Conservation (phyloP, 2,797 vertebrate species). For the Xiphorhynchus erythropygius region DNA sequence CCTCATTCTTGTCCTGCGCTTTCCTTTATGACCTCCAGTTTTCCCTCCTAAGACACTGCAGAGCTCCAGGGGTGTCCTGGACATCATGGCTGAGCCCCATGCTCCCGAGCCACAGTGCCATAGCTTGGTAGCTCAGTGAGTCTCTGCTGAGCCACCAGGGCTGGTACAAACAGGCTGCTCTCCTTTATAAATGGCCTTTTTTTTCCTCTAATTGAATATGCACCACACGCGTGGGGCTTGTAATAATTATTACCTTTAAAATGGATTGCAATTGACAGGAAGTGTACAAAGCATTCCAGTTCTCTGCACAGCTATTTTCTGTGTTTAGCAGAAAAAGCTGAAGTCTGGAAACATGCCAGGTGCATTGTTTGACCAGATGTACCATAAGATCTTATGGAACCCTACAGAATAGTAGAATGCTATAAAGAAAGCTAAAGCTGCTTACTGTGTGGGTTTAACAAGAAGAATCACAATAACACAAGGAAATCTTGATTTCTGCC, state of each 20-base stretch:
- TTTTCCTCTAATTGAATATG: neutral
- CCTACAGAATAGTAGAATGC: neutral
- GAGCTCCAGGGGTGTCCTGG: neutral
- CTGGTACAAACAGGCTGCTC: neutral
- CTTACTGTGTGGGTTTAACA: neutral
- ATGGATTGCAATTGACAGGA: neutral
- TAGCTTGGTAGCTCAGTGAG: neutral
- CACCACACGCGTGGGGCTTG: neutral
- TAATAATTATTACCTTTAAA: constrained; percentile 33
- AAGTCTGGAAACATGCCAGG: neutral
- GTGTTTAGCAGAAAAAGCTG: constrained; percentile 23
- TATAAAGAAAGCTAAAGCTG: constrained; percentile 31
- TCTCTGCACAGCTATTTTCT: constrained; percentile 21
- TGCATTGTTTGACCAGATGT: constrained; percentile 57
- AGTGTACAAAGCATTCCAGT: neutral
- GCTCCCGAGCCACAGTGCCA: neutral
- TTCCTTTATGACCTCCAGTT: neutral
- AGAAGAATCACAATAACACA: neutral
- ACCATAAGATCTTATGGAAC: constrained; percentile 20
- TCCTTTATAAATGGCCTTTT: neutral
- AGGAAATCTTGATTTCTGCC: constrained; percentile 31
- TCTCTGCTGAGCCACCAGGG: neutral
- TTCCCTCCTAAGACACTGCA: neutral
- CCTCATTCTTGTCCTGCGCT: neutral
- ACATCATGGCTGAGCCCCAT: neutral